These are phyloP conservation scores for Peucedramus taeniatus DNA, from an alignment of 2,113 vertebrate genomes.

Conservation along the genomic window DNA sequence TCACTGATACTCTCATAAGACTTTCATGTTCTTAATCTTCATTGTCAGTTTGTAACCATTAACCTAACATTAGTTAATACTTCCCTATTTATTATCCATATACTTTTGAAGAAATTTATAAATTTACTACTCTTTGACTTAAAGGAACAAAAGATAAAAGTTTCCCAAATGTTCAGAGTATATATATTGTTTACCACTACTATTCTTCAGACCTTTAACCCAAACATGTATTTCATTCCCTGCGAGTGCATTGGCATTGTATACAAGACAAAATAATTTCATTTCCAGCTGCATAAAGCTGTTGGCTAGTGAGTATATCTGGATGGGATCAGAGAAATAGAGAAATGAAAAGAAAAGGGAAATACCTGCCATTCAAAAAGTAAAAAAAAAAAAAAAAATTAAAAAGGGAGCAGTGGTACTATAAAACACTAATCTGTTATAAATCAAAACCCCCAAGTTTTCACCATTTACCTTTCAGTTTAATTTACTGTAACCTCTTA, in stretches of 20 bases:
- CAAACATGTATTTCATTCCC: background rate
- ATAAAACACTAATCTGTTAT: background rate
- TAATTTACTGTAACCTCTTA: background rate
- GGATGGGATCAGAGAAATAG: background rate
- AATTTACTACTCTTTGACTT: background rate
- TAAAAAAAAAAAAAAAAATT: background rate
- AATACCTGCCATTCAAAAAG: background rate
- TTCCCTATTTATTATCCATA: background rate
- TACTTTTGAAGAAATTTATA: background rate
- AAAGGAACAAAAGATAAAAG: background rate
- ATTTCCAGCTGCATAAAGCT: background rate
- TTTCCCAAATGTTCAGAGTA: background rate
- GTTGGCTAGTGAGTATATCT: background rate
- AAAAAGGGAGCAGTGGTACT: background rate
- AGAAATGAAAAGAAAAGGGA: background rate
- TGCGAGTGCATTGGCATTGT: accelerated
- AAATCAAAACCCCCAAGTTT: background rate
- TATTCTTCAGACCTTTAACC: background rate
- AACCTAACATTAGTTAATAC: background rate
- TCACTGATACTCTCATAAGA: background rate
- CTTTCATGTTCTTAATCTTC: background rate
- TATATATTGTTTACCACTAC: background rate
- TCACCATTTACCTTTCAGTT: background rate
- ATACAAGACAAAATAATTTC: background rate
- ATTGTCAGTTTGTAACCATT: background rate